phyloP scores from a whole-genome alignment of 1,140 invertebrate species.

The Pentalonia nigronervosa region DNA sequence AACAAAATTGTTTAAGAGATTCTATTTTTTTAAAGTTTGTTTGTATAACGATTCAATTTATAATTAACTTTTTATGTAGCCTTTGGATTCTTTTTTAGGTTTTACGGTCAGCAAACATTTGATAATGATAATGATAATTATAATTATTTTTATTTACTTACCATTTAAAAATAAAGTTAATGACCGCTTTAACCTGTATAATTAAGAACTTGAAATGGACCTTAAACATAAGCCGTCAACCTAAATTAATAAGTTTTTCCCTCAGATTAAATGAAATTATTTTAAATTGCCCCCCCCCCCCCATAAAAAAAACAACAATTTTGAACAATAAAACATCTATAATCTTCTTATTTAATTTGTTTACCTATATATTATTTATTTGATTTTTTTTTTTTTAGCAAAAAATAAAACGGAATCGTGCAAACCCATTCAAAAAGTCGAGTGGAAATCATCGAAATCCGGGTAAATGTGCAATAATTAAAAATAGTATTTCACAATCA shows the following conservation, averaged over 20 bases:
- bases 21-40: not conserved
- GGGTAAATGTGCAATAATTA: conserved; percentile 72
- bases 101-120: conserved; percentile 31
- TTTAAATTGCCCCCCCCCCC: not conserved
- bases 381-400: conserved; percentile 67
- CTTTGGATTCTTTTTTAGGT: not conserved
- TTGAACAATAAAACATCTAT: not conserved
- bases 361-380: not conserved
- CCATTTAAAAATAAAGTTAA: not conserved
- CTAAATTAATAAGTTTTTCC: not conserved
- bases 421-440: conserved; percentile 92
- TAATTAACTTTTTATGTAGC: not conserved
- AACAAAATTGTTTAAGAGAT: not conserved
- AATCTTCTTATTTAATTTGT: not conserved
- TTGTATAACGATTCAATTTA: not conserved
- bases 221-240: not conserved
- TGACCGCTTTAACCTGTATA: not conserved
- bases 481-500: conserved; percentile 8
- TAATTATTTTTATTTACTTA: not conserved
- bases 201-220: conserved; percentile 3
- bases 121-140: not conserved
- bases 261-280: not conserved
- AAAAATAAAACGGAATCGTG: conserved; percentile 88
- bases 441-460: conserved; percentile 89
- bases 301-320: not conserved